Percentiles rank a stretch among this genome's conserved stretches.
These are phyloP conservation scores for Carlito syrichta DNA, from an alignment of 2,113 vertebrate species.

Conservation along the genomic window DNA sequence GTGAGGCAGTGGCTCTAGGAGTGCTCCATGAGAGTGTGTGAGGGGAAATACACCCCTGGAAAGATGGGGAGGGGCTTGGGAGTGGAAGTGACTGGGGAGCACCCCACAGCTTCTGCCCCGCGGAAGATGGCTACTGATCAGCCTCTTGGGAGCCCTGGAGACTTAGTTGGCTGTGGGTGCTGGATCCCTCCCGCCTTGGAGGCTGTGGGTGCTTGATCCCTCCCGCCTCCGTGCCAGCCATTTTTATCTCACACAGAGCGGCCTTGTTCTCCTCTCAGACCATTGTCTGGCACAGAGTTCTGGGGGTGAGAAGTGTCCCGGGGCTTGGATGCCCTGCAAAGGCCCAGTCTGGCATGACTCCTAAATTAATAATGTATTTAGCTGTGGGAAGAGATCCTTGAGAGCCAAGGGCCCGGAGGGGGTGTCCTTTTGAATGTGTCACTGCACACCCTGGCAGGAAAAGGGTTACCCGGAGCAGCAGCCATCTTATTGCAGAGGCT, in stretches of 20 bases:
- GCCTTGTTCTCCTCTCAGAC: slow-evolving; percentile 71
- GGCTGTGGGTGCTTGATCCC: slow-evolving; percentile 50
- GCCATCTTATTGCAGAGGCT: slow-evolving; percentile 70
- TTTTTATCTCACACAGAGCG: slow-evolving; percentile 78
- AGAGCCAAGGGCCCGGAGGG: slow-evolving; percentile 33
- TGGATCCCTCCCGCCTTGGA: slow-evolving; percentile 31
- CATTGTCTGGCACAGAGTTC: slow-evolving; percentile 76
- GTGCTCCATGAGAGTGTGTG: background rate
- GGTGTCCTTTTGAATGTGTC: slow-evolving; percentile 2
- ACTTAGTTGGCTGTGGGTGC: slow-evolving; percentile 23
- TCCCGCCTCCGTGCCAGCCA: slow-evolving; percentile 44
- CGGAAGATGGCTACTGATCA: background rate
- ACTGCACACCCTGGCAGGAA: slow-evolving; percentile 38
- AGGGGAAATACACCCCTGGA: background rate
- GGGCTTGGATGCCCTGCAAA: slow-evolving; percentile 71
- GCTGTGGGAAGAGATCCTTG: slow-evolving; percentile 71
- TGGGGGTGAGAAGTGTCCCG: slow-evolving; percentile 59
- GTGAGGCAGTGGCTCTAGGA: background rate
- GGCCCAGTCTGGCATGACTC: slow-evolving; percentile 72
- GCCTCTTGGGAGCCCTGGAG: background rate
- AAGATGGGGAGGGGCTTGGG: background rate
- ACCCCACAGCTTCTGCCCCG: background rate
- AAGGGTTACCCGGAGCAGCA: slow-evolving; percentile 69
- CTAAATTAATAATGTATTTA: slow-evolving; percentile 80
- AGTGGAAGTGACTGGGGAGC: background rate